Evolutionary conservation across 2,888 invertebrate species (phyloP).

Genomic region (Eucera pruinosa): DNA sequence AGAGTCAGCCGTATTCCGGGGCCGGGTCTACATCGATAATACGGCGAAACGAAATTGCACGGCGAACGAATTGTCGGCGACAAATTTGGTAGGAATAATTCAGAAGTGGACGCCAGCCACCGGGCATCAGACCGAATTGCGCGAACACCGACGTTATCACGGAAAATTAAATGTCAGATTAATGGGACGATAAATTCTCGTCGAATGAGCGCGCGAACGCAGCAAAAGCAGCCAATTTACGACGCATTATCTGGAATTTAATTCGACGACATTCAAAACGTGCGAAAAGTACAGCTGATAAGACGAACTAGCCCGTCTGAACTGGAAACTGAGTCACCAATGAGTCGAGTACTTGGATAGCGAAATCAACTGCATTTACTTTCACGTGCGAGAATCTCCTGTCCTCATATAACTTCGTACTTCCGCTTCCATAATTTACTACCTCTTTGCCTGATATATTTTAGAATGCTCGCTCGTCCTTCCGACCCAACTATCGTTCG

Average conservation of each 20-base stretch:
- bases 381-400: conserved; percentile 3
- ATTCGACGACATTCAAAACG: conserved; percentile 61
- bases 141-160: conserved; percentile 46
- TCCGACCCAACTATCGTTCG: neutral
- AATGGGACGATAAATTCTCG: conserved; percentile 68
- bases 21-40: conserved; percentile 46
- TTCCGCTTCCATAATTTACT: conserved; percentile 46
- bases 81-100: conserved; percentile 69
- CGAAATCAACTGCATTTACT: conserved; percentile 64
- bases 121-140: conserved; percentile 39
- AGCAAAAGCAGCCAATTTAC: conserved; percentile 60
- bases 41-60: conserved; percentile 60
- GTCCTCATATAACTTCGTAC: neutral
- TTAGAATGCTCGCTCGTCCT: conserved; percentile 16
- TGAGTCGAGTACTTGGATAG: conserved; percentile 62
- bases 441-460: conserved; percentile 36
- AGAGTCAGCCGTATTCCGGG: conserved; percentile 26
- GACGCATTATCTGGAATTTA: conserved; percentile 62
- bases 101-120: conserved; percentile 46
- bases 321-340: conserved; percentile 2
- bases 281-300: conserved; percentile 53
- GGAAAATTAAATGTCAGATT: conserved; percentile 72
- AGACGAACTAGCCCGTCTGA: conserved; percentile 11
- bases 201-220: conserved; percentile 45
- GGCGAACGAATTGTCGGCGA: conserved; percentile 64